These are phyloP conservation scores for Diogma glabrata DNA, from an alignment of 2,888 invertebrate species.

Conservation along the genomic window DNA sequence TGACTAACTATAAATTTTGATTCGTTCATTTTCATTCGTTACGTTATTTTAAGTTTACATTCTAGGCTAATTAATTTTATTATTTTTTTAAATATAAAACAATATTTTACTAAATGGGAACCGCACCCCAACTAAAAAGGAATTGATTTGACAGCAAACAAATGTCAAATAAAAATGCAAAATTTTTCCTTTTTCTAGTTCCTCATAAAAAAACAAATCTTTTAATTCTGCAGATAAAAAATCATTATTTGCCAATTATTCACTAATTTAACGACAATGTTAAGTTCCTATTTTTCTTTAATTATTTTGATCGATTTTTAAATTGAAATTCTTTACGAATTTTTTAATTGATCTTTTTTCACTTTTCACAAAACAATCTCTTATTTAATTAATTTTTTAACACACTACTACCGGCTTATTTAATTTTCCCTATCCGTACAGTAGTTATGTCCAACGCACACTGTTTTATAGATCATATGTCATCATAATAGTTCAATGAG, in stretches of 20 bases:
- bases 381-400: neutral
- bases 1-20: neutral
- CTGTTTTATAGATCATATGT: no score
- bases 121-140: slow-evolving; percentile 9
- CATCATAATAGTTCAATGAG: no score
- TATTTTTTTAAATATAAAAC: slow-evolving; percentile 1
- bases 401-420: slow-evolving; percentile 6
- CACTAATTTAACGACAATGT: no score
- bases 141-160: slow-evolving; percentile 7
- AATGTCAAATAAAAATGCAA: slow-evolving; percentile 6
- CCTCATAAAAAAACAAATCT: no score
- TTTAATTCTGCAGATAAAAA: no score
- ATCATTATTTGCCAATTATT: no score
- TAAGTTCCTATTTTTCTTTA: no score
- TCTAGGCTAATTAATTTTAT: slow-evolving; percentile 2
- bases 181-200: no score
- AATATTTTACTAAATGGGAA: neutral
- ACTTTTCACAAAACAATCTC: slow-evolving; percentile 7
- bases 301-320: no score
- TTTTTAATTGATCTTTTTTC: no score
- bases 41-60: neutral
- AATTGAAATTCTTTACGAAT: no score
- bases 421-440: neutral
- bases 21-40: neutral
- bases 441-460: neutral